Evolutionary conservation across 2,797 vertebrate genomes (phyloP).

Genomic region (Vireo griseus): DNA sequence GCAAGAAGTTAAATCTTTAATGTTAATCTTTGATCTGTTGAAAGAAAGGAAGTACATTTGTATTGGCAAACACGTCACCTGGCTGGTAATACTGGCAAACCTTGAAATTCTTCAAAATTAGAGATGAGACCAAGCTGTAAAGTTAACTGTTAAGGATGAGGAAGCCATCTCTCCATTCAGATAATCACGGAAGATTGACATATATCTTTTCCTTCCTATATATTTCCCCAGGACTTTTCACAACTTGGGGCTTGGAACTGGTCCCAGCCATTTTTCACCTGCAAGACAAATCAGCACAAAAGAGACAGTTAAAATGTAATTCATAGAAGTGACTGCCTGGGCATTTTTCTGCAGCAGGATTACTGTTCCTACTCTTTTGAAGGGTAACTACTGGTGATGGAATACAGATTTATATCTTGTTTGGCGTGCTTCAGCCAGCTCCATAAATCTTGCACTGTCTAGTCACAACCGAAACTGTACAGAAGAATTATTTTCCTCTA

Average conservation of each 20-base stretch:
- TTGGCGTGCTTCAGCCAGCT: background rate
- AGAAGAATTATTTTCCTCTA: background rate
- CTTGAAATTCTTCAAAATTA: background rate
- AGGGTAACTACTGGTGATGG: background rate
- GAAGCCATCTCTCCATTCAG: background rate
- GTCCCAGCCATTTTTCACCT: slow-evolving; percentile 94
- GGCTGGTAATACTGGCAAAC: background rate
- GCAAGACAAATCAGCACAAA: slow-evolving; percentile 17
- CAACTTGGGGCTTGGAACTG: slow-evolving; percentile 64
- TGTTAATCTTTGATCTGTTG: background rate
- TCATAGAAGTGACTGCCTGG: background rate
- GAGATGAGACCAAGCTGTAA: background rate
- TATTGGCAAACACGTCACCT: background rate
- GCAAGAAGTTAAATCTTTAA: background rate
- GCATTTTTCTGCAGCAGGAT: background rate
- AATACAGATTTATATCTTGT: background rate
- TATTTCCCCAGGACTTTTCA: background rate
- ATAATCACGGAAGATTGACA: background rate
- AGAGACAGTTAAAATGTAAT: background rate
- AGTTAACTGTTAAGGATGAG: background rate
- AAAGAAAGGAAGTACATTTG: background rate
- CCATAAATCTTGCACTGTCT: background rate
- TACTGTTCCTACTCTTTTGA: background rate
- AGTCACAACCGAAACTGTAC: background rate
- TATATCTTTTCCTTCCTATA: background rate